A percentile compares a stretch with the other conserved stretches of the same genome.
These are phyloP conservation scores for Pantala flavescens DNA, from an alignment of 1,140 invertebrate species.

Conservation along the genomic window DNA sequence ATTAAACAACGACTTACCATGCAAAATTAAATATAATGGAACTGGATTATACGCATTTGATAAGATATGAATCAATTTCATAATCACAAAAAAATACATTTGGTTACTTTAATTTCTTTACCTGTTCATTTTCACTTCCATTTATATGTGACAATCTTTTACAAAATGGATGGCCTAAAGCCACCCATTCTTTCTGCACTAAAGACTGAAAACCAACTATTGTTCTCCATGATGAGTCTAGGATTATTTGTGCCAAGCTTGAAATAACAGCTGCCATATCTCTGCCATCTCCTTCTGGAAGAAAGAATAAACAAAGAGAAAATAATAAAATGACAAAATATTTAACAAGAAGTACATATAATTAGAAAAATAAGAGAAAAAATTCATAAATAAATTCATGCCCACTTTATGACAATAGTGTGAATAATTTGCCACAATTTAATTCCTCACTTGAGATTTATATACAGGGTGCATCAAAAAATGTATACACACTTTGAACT, in stretches of 20 bases:
- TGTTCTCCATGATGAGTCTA: constrained; percentile 76
- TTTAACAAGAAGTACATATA: not conserved
- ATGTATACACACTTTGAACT: too few species aligned
- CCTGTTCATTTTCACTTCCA: constrained; percentile 28
- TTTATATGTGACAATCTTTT: constrained; percentile 41
- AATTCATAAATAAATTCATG: too few species aligned
- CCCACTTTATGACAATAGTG: too few species aligned
- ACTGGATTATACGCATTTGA: too few species aligned
- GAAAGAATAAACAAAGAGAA: constrained; percentile 23
- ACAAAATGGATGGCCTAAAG: constrained; percentile 80
- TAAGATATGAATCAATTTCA: too few species aligned
- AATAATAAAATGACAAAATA: not conserved
- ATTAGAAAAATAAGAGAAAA: too few species aligned
- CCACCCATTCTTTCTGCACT: constrained; percentile 90
- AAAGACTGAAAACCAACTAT: constrained; percentile 82
- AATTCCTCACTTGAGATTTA: too few species aligned
- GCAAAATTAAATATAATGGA: too few species aligned
- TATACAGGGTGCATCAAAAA: too few species aligned
- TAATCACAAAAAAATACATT: too few species aligned
- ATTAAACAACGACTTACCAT: too few species aligned
- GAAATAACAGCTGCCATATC: constrained; percentile 83
- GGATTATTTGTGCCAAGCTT: constrained; percentile 70
- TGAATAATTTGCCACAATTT: too few species aligned
- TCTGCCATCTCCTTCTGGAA: constrained; percentile 66
- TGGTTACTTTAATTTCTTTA: constrained; percentile 17